Percentiles rank a stretch among this genome's conserved stretches.
These are phyloP conservation scores for Dysmachus trigonus DNA, from an alignment of 2,888 invertebrate species.

Conservation along the genomic window DNA sequence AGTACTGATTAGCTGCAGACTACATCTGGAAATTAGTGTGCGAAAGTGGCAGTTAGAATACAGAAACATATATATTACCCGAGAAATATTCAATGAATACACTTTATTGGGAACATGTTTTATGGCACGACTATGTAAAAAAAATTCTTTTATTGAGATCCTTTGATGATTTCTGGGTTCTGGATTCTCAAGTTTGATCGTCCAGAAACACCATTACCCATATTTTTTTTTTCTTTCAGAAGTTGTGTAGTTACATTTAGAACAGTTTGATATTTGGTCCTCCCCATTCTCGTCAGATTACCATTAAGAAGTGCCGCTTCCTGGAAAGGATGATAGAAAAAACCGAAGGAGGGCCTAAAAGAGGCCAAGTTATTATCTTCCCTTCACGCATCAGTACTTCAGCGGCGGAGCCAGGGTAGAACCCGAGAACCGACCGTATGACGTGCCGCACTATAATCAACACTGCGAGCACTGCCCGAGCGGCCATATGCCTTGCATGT, in stretches of 20 bases:
- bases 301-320: not conserved
- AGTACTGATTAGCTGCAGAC: too few species aligned
- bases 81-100: too few species aligned
- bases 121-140: too few species aligned
- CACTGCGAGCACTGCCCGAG: not conserved
- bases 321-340: not conserved
- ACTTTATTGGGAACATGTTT: too few species aligned
- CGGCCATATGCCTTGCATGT: not conserved
- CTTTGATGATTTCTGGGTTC: too few species aligned
- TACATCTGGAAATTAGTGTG: too few species aligned
- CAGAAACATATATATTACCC: too few species aligned
- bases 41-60: too few species aligned
- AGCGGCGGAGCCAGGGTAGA: not conserved
- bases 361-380: not conserved
- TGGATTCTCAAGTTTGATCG: too few species aligned
- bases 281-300: not conserved
- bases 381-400: not conserved
- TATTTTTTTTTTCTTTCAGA: too few species aligned
- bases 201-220: too few species aligned
- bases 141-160: too few species aligned
- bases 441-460: not conserved
- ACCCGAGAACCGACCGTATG: not conserved
- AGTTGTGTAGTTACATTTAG: not conserved
- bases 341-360: not conserved
- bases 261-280: not conserved